phyloP scores from a whole-genome alignment of 2,113 vertebrate species.

The Chloroceryle aenea region DNA sequence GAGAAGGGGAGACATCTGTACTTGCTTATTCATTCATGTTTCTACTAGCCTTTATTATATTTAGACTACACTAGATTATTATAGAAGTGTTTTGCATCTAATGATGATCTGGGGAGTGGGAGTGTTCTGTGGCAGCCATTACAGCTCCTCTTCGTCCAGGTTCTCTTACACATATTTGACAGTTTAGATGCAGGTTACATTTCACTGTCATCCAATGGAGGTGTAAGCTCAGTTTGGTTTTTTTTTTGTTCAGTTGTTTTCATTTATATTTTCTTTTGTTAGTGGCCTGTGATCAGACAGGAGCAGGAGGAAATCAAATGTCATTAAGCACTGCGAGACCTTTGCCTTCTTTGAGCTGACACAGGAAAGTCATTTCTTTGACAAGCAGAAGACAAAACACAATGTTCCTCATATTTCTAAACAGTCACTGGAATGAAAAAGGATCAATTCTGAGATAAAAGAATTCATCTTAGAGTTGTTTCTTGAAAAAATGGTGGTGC shows the following conservation, averaged over 20 bases:
- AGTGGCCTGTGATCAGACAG: not conserved
- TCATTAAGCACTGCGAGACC: not conserved
- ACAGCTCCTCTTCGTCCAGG: not conserved
- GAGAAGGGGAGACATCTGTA: not conserved
- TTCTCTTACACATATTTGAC: not conserved
- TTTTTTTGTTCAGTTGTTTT: not conserved
- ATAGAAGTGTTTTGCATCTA: not conserved
- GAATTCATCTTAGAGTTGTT: not conserved
- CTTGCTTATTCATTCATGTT: conserved; percentile 26
- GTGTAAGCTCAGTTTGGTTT: not conserved
- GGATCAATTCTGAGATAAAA: not conserved
- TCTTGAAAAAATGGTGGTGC: not conserved
- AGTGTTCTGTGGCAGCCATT: not conserved
- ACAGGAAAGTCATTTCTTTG: not conserved
- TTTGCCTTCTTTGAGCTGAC: not conserved
- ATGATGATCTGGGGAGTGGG: not conserved
- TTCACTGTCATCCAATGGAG: not conserved
- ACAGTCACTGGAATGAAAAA: not conserved
- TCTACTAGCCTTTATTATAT: not conserved
- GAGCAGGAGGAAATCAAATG: not conserved
- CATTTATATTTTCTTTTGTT: not conserved
- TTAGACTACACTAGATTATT: not conserved
- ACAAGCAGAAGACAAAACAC: not conserved
- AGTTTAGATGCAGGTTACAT: not conserved
- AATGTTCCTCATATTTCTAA: not conserved